phyloP scores from a whole-genome alignment of 2,113 vertebrate genomes.

The Rhynchomys soricoides region DNA sequence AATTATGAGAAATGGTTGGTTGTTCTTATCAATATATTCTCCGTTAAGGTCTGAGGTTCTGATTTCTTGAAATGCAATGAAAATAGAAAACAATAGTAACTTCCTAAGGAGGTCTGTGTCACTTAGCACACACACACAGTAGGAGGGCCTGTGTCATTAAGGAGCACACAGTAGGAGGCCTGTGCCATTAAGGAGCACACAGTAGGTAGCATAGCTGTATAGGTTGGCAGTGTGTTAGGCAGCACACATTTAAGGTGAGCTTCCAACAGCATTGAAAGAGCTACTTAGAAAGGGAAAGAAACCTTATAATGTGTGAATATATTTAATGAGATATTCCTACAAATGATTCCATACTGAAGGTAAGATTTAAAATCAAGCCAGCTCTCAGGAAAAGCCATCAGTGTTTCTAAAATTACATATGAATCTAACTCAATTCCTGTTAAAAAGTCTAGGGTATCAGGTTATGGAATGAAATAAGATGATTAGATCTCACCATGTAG shows the following conservation, averaged over 20 bases:
- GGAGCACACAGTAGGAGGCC: not conserved
- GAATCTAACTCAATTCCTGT: constrained; percentile 18
- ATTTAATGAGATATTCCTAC: not conserved
- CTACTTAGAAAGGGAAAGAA: not conserved
- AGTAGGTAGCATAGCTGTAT: not conserved
- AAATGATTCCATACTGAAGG: constrained; percentile 11
- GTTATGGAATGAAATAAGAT: constrained; percentile 9
- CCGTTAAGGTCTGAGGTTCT: not conserved
- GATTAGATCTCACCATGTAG: not conserved
- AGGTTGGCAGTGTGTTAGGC: not conserved
- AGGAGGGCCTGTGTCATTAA: not conserved
- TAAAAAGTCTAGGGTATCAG: constrained; percentile 6
- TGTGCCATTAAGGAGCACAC: not conserved
- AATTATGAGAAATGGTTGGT: not conserved
- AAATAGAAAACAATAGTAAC: constrained; percentile 51
- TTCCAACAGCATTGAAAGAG: not conserved
- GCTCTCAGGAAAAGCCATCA: constrained; percentile 22
- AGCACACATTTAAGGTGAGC: not conserved
- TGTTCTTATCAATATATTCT: not conserved
- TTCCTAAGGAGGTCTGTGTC: not conserved
- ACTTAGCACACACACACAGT: not conserved
- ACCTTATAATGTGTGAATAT: not conserved
- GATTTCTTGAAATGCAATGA: constrained; percentile 49
- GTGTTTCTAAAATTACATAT: constrained; percentile 44
- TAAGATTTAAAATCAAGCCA: constrained; percentile 40